These are phyloP conservation scores for Parus major DNA, from an alignment of 2,113 vertebrate genomes.

Conservation along the genomic window DNA sequence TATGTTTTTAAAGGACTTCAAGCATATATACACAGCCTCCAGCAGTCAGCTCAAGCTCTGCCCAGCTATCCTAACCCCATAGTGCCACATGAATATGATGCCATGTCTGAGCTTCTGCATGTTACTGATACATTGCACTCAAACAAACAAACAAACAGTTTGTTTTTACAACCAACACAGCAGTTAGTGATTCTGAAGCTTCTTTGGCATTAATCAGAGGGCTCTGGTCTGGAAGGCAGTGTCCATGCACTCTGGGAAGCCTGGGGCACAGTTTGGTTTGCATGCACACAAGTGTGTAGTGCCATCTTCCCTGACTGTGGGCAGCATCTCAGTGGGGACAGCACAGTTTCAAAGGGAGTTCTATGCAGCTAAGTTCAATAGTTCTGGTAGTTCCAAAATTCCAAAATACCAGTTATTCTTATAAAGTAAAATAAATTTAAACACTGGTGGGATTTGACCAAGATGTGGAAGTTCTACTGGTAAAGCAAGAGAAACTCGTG, in stretches of 20 bases:
- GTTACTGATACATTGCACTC: neutral
- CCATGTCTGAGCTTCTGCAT: neutral
- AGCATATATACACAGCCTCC: neutral
- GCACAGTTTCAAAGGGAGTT: neutral
- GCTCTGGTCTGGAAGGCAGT: neutral
- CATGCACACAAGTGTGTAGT: fast-evolving
- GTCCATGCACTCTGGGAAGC: neutral
- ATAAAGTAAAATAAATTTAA: neutral
- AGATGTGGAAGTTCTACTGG: neutral
- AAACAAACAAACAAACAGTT: too few relatives aligned
- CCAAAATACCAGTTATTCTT: neutral
- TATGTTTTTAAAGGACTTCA: neutral
- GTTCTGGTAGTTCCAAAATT: neutral
- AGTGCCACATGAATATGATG: neutral
- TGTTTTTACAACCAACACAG: neutral
- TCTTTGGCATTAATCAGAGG: neutral
- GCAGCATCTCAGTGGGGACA: neutral
- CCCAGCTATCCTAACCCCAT: neutral
- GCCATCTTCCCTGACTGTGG: neutral
- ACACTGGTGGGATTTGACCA: neutral
- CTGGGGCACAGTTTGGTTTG: neutral
- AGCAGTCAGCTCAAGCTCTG: neutral
- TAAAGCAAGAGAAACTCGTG: neutral
- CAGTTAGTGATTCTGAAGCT: neutral
- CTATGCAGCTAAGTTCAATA: neutral